Percentiles rank a stretch among this genome's conserved stretches.
Evolutionary conservation across 2,797 vertebrate genomes (phyloP).

Genomic region (Atherinosoma microstoma): DNA sequence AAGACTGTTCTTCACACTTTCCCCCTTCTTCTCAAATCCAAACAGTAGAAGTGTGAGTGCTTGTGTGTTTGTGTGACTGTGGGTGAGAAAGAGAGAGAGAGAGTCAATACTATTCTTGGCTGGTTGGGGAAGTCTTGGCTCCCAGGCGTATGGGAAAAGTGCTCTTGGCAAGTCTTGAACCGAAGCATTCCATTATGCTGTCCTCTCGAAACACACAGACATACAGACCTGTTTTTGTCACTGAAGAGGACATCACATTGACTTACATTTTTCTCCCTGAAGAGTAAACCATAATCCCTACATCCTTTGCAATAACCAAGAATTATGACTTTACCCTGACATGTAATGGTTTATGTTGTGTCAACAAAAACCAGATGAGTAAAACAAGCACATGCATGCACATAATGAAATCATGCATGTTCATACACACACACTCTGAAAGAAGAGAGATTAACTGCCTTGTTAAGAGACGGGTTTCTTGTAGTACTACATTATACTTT

Average conservation of each 20-base stretch:
- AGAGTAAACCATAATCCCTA: constrained; percentile 21
- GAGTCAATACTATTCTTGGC: constrained; percentile 83
- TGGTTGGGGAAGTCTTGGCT: constrained; percentile 83
- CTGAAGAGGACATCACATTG: constrained; percentile 36
- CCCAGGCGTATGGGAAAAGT: constrained; percentile 83
- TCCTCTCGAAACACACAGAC: constrained; percentile 69
- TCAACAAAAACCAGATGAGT: neutral
- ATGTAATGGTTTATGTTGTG: constrained; percentile 13
- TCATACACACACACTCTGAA: constrained; percentile 2
- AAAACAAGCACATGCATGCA: neutral
- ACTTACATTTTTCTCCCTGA: constrained; percentile 37
- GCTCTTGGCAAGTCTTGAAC: constrained; percentile 80
- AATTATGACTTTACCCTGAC: neutral
- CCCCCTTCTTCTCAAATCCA: constrained; percentile 44
- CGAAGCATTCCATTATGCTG: constrained; percentile 75
- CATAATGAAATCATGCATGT: neutral
- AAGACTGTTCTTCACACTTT: constrained; percentile 54
- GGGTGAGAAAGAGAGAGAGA: constrained; percentile 23
- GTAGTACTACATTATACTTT: constrained; percentile 56
- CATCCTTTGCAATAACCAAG: constrained; percentile 13
- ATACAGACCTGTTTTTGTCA: constrained; percentile 62
- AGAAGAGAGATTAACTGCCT: constrained; percentile 31
- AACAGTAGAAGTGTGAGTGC: constrained; percentile 51
- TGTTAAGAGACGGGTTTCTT: constrained; percentile 55
- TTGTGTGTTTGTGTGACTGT: constrained; percentile 33